These are phyloP conservation scores for Triplophysa dalaica DNA, from an alignment of 2,113 vertebrate genomes.

Conservation along the genomic window DNA sequence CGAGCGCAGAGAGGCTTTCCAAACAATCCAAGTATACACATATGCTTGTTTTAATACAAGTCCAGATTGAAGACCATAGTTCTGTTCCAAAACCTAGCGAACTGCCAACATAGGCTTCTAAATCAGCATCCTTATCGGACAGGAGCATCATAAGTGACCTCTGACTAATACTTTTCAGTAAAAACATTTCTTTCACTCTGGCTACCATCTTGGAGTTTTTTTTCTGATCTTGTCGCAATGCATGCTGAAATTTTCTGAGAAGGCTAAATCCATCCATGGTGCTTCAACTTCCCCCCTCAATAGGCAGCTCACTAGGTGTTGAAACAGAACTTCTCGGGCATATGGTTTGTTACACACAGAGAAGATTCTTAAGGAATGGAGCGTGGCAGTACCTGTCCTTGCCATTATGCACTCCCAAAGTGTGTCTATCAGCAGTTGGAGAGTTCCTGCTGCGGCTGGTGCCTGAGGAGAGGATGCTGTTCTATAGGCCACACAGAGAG, in stretches of 20 bases:
- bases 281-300: too few species aligned
- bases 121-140: too few species aligned
- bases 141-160: too few species aligned
- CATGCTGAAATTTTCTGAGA: too few species aligned
- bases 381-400: conserved; percentile 75
- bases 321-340: not conserved
- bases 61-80: not conserved
- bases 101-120: not conserved
- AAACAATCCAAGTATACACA: conserved; percentile 36
- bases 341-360: not conserved
- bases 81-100: not conserved
- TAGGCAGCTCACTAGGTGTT: not conserved
- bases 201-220: too few species aligned
- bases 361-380: not conserved
- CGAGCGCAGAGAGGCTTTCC: conserved; percentile 12
- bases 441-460: conserved; percentile 78
- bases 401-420: conserved; percentile 77
- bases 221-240: too few species aligned
- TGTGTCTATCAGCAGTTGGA: conserved; percentile 73
- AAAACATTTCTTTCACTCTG: too few species aligned
- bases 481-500: conserved; percentile 63
- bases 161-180: too few species aligned
- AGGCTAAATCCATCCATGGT: too few species aligned
- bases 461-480: conserved; percentile 79
- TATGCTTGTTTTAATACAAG: not conserved